Evolutionary conservation across 2,113 vertebrate genomes (phyloP), one percentile per base, ranked within the genome.

Genomic region (Syrrhaptes paradoxus): DNA sequence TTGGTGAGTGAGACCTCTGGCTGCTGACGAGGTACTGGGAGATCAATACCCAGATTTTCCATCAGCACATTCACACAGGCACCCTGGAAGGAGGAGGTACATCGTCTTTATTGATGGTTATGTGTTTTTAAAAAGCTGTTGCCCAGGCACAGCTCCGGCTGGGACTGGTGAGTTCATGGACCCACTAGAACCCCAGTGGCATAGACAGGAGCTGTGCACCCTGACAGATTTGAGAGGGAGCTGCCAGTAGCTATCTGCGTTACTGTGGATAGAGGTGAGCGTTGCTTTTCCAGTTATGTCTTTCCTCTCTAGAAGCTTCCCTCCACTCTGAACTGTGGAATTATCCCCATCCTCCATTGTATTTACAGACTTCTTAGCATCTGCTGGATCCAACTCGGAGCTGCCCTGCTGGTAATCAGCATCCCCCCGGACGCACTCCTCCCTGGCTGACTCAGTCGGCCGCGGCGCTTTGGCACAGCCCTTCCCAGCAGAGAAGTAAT

Each of bases 381-480:
- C 58, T 85, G 66, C 57, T 4, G 6, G 70, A 48, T 81, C 68
- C 93, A 78, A 3, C 48, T 3, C 10, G 72, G 93, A 95, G 72
- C 88, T 93, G 88, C 86, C 85, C 82, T 86, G 89, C 89, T 92
- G 73, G 58, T 75, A 72, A 68, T 91, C 86, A 52, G 34, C 57
- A n/a, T 92, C 80, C 61, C 89, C 49, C 26, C 0, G 3, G 92
- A 87, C 9, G 0, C 7, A 1, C 89, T 95, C 91, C 94, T 95
- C 96, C 93, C 87, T 87, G 89, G n/a, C 91, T 95, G 95, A 94
- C 89, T 97, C 95, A 95, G 80, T 51, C 7, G 0, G 67, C 55
- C 10, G 8, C 14, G 2, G 38, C 0, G 3, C 71, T 89, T 81
- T 4, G 0, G 66, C 91, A 91, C 91, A 79, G 87, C 91, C 77